A percentile compares a stretch with the other conserved stretches of the same genome.
Conservation (phyloP, 2,888 invertebrate genomes). For the Lacanobia wlatinum region DNA sequence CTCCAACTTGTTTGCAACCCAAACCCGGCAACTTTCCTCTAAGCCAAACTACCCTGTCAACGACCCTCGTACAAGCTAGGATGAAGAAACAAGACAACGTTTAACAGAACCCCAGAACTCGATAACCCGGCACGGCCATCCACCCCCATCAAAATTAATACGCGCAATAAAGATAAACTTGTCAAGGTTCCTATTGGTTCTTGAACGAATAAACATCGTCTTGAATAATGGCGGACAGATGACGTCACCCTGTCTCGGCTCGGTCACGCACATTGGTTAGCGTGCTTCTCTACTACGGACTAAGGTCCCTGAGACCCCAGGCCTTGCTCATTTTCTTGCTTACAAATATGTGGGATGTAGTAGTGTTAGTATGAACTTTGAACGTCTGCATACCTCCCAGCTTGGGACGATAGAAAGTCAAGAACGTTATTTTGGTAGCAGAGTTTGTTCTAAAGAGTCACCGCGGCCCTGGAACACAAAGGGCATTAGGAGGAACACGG, state of each 20-base stretch:
- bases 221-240: constrained; percentile 56
- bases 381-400: too few relatives aligned
- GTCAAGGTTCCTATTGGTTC: constrained; percentile 57
- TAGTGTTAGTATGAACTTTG: too few relatives aligned
- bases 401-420: too few relatives aligned
- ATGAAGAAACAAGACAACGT: constrained; percentile 46
- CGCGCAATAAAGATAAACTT: constrained; percentile 59
- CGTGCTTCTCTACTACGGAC: constrained; percentile 15
- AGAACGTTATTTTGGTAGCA: too few relatives aligned
- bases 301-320: too few relatives aligned
- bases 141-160: constrained; percentile 63
- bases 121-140: constrained; percentile 51
- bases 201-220: constrained; percentile 57
- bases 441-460: too few relatives aligned
- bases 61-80: constrained; percentile 4
- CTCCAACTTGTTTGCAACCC: neutral
- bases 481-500: too few relatives aligned
- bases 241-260: constrained; percentile 57
- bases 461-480: too few relatives aligned
- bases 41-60: constrained; percentile 32
- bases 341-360: too few relatives aligned
- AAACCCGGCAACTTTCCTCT: neutral
- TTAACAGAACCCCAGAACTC: constrained; percentile 27
- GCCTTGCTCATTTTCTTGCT: too few relatives aligned
- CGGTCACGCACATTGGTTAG: constrained; percentile 53